Percentiles rank a stretch among this genome's conserved stretches.
Evolutionary conservation across 2,888 invertebrate species (phyloP).

Genomic region (Cephus rjabovi): DNA sequence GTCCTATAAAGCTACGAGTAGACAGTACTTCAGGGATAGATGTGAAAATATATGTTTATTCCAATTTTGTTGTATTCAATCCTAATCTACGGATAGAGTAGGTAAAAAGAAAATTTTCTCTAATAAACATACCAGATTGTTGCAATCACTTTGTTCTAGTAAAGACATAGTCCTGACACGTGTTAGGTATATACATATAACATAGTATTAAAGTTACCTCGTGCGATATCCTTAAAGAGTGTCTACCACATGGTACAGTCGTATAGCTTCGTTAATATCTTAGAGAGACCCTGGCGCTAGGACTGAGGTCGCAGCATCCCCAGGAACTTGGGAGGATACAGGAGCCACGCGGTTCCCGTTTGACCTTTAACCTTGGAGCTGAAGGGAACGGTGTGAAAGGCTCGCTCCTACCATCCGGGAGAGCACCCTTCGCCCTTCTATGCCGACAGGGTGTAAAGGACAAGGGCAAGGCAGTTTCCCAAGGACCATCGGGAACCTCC

Average conservation of each 20-base stretch:
- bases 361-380: background rate
- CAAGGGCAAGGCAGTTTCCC: background rate
- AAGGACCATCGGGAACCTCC: background rate
- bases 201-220: background rate
- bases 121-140: background rate
- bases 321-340: background rate
- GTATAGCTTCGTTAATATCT: slow-evolving; percentile 9
- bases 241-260: background rate
- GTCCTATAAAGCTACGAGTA: background rate
- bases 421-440: background rate
- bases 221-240: background rate
- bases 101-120: background rate
- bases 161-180: background rate
- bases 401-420: background rate
- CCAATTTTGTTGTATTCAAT: background rate
- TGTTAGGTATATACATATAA: background rate
- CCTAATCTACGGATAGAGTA: background rate
- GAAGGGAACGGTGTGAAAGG: background rate
- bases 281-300: background rate
- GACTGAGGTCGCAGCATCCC: background rate
- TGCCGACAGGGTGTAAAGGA: background rate
- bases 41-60: background rate
- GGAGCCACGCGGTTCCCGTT: background rate
- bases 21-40: background rate
- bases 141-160: background rate